Evolutionary conservation across 2,113 vertebrate genomes (phyloP).

Genomic region (Ursus arctos): DNA sequence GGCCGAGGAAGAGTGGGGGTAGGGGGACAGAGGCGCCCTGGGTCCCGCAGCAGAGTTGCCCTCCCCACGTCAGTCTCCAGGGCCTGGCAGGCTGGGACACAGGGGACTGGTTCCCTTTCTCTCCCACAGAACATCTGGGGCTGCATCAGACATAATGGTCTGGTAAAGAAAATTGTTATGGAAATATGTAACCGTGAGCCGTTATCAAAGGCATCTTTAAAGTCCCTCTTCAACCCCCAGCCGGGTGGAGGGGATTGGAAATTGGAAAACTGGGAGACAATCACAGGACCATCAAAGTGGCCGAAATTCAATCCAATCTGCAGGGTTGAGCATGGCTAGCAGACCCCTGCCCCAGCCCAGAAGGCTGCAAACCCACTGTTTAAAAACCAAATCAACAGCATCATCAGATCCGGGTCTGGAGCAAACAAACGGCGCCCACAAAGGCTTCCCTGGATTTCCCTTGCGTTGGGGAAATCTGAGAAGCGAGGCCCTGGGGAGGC

Average conservation of each 20-base stretch:
- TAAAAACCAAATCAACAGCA: slow-evolving; percentile 80
- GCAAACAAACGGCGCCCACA: slow-evolving; percentile 80
- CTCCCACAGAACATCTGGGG: slow-evolving; percentile 79
- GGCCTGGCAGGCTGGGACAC: neutral
- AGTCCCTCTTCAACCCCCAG: slow-evolving; percentile 72
- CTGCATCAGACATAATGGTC: slow-evolving; percentile 79
- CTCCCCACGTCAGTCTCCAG: neutral
- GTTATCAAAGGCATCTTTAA: slow-evolving; percentile 84
- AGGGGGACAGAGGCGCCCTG: neutral
- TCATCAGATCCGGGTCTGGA: slow-evolving; percentile 76
- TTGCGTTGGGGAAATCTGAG: slow-evolving; percentile 77
- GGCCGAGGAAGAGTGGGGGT: neutral
- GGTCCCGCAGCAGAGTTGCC: neutral
- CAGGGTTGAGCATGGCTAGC: slow-evolving; percentile 79
- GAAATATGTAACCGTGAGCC: slow-evolving; percentile 82
- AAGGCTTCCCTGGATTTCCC: slow-evolving; percentile 74
- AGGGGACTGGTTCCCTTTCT: slow-evolving; percentile 51
- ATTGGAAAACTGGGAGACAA: slow-evolving; percentile 81
- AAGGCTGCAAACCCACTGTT: slow-evolving; percentile 78
- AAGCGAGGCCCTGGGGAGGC: slow-evolving; percentile 68
- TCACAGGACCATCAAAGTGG: slow-evolving; percentile 83
- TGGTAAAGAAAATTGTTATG: slow-evolving; percentile 84
- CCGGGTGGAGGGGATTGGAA: slow-evolving; percentile 70
- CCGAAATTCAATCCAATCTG: slow-evolving; percentile 82
- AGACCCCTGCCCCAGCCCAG: slow-evolving; percentile 72